Percentiles rank a stretch among this genome's conserved stretches.
Conservation (phyloP, 2,113 vertebrate species). For the Cyanistes caeruleus region DNA sequence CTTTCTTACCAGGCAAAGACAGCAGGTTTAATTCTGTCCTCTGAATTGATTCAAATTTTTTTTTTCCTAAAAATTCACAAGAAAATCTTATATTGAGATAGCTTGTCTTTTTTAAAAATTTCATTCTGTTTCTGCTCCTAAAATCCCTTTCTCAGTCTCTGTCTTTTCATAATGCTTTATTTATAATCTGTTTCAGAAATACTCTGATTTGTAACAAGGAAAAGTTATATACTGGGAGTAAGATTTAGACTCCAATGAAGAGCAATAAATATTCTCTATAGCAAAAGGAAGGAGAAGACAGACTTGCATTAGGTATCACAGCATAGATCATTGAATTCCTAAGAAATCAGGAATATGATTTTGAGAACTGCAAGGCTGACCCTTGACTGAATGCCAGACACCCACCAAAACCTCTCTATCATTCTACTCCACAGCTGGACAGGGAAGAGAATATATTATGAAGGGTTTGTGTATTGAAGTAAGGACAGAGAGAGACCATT, state of each 20-base stretch:
- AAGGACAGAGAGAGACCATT: not conserved
- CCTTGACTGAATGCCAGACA: not conserved
- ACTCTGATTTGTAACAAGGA: not conserved
- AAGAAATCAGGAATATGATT: not conserved
- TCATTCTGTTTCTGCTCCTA: not conserved
- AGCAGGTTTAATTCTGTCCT: not conserved
- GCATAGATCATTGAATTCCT: not conserved
- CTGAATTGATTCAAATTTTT: fast-evolving
- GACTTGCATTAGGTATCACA: not conserved
- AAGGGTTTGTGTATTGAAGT: fast-evolving
- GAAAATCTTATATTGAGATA: not conserved
- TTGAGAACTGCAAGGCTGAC: not conserved
- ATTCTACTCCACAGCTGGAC: not conserved
- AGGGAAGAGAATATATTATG: not conserved
- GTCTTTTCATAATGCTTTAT: not conserved
- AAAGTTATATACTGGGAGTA: not conserved
- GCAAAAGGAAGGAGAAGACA: not conserved
- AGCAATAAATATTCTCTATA: not conserved
- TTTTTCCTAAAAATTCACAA: not conserved
- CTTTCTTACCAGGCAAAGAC: not conserved
- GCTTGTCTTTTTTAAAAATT: not conserved
- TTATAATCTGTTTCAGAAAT: not conserved
- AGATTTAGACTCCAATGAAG: not conserved
- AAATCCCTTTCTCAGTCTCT: not conserved
- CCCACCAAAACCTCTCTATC: not conserved